Percentiles rank a stretch among this genome's conserved stretches.
phyloP scores from a whole-genome alignment of 1,140 invertebrate genomes.

The Atta cephalotes region DNA sequence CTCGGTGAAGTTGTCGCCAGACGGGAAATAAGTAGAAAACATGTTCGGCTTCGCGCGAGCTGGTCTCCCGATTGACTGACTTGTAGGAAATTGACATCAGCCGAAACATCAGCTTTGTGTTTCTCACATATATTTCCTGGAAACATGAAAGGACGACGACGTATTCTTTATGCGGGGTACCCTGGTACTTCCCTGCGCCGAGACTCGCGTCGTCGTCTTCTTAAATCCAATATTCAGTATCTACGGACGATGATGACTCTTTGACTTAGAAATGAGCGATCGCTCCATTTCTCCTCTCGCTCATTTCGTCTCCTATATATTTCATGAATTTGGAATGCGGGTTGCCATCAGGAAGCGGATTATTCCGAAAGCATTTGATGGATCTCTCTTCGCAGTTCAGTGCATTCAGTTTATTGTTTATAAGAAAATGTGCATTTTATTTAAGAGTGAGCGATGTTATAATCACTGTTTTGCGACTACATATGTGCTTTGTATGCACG shows the following conservation, averaged over 20 bases:
- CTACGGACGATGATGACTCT: not conserved
- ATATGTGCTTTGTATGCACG: not conserved
- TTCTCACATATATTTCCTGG: constrained; percentile 72
- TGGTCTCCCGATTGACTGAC: constrained; percentile 1
- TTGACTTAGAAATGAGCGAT: not conserved
- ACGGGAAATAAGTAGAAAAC: constrained; percentile 64
- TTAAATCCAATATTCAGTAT: constrained; percentile 31
- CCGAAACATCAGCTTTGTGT: constrained; percentile 64
- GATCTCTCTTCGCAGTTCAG: not conserved
- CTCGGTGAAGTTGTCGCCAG: constrained; percentile 44
- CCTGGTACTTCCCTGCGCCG: not conserved
- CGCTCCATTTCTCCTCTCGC: not conserved
- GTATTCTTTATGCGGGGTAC: constrained; percentile 4
- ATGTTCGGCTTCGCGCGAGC: not conserved
- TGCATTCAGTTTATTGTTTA: not conserved
- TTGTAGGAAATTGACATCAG: constrained; percentile 68
- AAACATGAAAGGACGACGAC: constrained; percentile 10
- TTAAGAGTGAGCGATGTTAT: not conserved
- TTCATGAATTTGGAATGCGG: constrained; percentile 62
- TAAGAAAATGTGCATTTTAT: no score
- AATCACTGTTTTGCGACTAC: constrained; percentile 7
- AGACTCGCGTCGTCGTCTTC: not conserved
- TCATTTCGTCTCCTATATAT: constrained; percentile 55
- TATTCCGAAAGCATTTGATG: not conserved
- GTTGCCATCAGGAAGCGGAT: constrained; percentile 54